A percentile compares a stretch with the other conserved stretches of the same genome.
phyloP scores from a whole-genome alignment of 2,797 vertebrate species.

The Lepus oiostolus region DNA sequence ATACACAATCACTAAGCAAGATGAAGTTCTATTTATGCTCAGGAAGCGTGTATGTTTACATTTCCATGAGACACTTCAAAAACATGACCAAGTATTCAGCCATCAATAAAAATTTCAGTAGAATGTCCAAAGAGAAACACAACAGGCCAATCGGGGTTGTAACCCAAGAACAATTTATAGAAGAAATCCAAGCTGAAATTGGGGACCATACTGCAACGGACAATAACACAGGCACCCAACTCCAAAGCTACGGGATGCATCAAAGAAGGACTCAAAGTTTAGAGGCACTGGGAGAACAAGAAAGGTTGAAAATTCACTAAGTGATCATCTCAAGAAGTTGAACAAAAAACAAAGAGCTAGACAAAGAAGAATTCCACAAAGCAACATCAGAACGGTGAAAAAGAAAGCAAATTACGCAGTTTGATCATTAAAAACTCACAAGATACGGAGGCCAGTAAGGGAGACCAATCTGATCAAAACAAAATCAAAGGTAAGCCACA shows the following conservation, averaged over 20 bases:
- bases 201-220: neutral
- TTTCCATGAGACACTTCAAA: conserved; percentile 15
- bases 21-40: conserved; percentile 1
- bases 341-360: neutral
- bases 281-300: neutral
- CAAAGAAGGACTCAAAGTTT: neutral
- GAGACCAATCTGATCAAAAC: neutral
- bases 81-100: neutral
- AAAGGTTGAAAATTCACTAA: neutral
- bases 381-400: conserved; percentile 30
- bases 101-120: conserved; percentile 49
- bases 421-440: conserved; percentile 39
- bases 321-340: neutral
- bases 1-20: neutral
- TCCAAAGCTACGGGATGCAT: neutral
- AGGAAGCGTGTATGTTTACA: neutral
- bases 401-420: neutral
- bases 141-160: neutral
- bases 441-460: conserved; percentile 4
- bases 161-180: conserved; percentile 21
- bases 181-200: conserved; percentile 53
- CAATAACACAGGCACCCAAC: neutral
- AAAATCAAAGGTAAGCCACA: neutral
- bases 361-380: conserved; percentile 1
- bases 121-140: conserved; percentile 38